Evolutionary conservation across 2,888 invertebrate genomes (phyloP).

Genomic region (Anodontia alba): DNA sequence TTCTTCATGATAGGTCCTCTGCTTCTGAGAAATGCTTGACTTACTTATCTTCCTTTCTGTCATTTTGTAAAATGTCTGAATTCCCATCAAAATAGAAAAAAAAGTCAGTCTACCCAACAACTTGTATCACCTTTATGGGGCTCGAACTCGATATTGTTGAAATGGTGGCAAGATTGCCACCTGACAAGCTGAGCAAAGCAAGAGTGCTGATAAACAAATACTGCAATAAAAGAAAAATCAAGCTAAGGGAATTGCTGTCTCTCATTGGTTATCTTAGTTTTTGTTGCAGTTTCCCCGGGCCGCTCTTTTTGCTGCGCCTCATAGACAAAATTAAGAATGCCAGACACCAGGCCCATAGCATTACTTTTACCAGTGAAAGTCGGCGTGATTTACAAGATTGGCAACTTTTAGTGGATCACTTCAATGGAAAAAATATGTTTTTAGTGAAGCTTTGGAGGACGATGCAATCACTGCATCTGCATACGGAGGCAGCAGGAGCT

Average conservation of each 20-base stretch:
- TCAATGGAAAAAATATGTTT: neutral
- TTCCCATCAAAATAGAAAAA: neutral
- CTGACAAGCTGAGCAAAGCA: neutral
- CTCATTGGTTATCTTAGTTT: neutral
- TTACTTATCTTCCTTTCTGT: neutral
- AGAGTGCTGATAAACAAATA: neutral
- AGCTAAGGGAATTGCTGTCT: conserved; percentile 9
- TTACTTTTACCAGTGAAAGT: conserved; percentile 7
- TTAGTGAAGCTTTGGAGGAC: neutral
- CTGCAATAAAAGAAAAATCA: neutral
- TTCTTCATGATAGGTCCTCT: neutral
- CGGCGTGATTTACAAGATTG: conserved; percentile 2
- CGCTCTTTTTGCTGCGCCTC: conserved; percentile 1
- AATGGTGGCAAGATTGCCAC: conserved; percentile 1
- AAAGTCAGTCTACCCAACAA: neutral
- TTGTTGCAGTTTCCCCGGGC: neutral
- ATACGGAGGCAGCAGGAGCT: neutral
- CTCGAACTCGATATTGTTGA: neutral
- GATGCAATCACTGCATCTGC: neutral
- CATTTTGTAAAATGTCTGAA: neutral
- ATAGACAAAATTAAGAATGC: neutral
- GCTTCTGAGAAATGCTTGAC: neutral
- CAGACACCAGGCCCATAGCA: neutral
- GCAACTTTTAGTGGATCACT: neutral
- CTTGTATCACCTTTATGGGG: conserved; percentile 1